Evolutionary conservation across 1,140 invertebrate species (phyloP).

Genomic region (Colletes gigas): DNA sequence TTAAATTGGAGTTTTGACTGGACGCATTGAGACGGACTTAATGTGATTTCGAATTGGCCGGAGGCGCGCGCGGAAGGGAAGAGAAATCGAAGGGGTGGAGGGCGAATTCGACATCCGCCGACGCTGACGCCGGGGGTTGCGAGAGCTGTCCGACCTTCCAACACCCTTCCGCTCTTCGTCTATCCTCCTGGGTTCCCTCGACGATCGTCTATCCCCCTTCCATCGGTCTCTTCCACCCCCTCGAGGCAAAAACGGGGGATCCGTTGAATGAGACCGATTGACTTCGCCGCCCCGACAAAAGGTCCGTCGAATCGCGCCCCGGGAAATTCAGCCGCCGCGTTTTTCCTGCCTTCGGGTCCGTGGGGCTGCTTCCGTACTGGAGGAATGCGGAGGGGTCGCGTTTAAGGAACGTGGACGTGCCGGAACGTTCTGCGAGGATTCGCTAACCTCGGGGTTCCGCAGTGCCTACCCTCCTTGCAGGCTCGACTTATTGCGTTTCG

Average conservation of each 20-base stretch:
- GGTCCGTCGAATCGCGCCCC: constrained; percentile 57
- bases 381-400: not conserved
- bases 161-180: constrained; percentile 7
- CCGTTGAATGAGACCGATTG: constrained; percentile 69
- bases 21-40: constrained; percentile 75
- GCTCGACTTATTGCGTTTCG: not conserved
- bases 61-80: constrained; percentile 50
- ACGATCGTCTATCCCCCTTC: constrained; percentile 16
- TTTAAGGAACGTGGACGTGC: not conserved
- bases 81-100: constrained; percentile 48
- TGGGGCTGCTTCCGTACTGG: not conserved
- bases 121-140: constrained; percentile 44
- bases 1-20: constrained; percentile 79
- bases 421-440: not conserved
- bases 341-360: constrained; percentile 46
- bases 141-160: constrained; percentile 37
- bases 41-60: constrained; percentile 75
- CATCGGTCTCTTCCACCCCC: constrained; percentile 12
- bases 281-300: constrained; percentile 66
- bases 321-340: constrained; percentile 58
- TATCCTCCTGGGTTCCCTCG: not conserved
- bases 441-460: not conserved
- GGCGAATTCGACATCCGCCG: constrained; percentile 58
- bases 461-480: not conserved
- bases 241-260: constrained; percentile 60